A percentile compares a stretch with the other conserved stretches of the same genome.
Conservation (phyloP, 2,888 invertebrate species). For the Machimus atricapillus region DNA sequence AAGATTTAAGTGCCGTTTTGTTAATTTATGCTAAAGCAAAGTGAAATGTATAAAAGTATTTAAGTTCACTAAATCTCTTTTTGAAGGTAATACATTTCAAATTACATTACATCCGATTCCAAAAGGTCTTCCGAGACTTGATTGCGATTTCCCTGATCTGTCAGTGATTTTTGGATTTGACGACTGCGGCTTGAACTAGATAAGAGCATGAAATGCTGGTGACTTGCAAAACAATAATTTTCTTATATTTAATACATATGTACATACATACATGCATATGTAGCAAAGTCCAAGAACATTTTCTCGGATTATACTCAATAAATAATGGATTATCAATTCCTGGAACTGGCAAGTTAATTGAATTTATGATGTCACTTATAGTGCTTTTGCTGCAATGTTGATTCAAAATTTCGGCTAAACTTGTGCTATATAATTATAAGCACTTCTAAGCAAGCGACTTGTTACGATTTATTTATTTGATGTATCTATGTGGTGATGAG, state of each 20-base stretch:
- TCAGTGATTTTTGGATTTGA: background rate
- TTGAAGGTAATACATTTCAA: no score
- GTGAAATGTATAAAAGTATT: no score
- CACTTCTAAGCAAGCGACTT: no score
- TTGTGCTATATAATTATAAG: no score
- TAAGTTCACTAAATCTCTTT: no score
- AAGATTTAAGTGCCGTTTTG: background rate
- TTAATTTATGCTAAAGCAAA: no score
- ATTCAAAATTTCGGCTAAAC: no score
- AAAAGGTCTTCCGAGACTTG: background rate
- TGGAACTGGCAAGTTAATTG: background rate
- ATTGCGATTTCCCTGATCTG: background rate
- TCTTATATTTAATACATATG: background rate
- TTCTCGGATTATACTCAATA: background rate
- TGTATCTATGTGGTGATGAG: background rate
- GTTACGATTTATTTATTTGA: background rate
- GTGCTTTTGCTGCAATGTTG: no score
- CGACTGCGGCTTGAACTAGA: background rate
- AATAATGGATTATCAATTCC: background rate
- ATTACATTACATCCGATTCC: background rate
- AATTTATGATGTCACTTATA: no score
- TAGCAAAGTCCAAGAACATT: background rate
- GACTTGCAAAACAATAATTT: no score
- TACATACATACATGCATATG: background rate
- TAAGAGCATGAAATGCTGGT: background rate